Conservation (phyloP, 2,888 invertebrate species). For the Cosmia pyralina region DNA sequence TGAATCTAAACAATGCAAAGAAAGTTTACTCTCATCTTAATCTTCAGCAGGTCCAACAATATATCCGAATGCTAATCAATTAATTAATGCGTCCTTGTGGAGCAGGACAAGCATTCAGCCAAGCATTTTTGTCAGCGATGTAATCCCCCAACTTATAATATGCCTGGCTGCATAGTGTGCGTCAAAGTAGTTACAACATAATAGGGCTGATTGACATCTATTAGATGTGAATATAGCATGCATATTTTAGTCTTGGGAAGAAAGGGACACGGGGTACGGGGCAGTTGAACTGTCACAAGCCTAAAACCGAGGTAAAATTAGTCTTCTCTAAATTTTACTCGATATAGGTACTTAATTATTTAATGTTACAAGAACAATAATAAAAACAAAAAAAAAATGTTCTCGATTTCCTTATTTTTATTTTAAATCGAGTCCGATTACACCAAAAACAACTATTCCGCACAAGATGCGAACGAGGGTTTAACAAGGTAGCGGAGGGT, state of each 20-base stretch:
- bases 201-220: too few species aligned
- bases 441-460: constrained; percentile 23
- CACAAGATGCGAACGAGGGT: constrained; percentile 33
- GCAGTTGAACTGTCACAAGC: not conserved
- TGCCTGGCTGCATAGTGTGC: too few species aligned
- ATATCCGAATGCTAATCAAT: too few species aligned
- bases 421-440: constrained; percentile 13
- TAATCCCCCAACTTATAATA: too few species aligned
- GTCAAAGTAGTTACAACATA: too few species aligned
- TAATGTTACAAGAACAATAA: not conserved
- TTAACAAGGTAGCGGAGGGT: constrained; percentile 45
- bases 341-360: not conserved
- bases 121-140: too few species aligned
- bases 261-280: not conserved
- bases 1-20: too few species aligned
- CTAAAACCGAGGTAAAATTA: not conserved
- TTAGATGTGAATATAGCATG: too few species aligned
- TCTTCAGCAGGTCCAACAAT: too few species aligned
- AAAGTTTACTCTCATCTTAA: too few species aligned
- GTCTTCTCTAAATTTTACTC: not conserved
- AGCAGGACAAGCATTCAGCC: too few species aligned
- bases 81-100: too few species aligned
- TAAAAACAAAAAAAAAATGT: not conserved
- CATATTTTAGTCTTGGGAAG: not conserved
- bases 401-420: not conserved